phyloP scores from a whole-genome alignment of 2,797 vertebrate species.

The Oryzias sinensis region DNA sequence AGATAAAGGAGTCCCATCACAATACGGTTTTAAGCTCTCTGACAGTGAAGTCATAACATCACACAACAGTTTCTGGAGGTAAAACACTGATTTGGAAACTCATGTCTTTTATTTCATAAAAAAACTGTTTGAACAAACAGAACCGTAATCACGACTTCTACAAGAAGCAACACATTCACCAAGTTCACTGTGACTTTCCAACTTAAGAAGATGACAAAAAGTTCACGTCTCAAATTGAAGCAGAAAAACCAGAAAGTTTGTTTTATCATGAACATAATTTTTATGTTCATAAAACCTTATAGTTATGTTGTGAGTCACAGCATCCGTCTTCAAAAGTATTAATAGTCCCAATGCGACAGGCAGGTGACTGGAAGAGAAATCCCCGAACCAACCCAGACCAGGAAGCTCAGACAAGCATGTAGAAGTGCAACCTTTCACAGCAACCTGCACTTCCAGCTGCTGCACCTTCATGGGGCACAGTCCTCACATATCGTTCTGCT shows the following conservation, averaged over 20 bases:
- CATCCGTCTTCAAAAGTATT: slow-evolving; percentile 7
- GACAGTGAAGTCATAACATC: slow-evolving; percentile 19
- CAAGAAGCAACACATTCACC: slow-evolving; percentile 69
- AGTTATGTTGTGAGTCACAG: neutral
- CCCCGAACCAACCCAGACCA: slow-evolving; percentile 26
- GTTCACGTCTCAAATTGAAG: too few species aligned
- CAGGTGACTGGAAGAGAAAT: slow-evolving; percentile 9
- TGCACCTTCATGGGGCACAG: slow-evolving; percentile 54
- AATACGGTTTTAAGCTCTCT: slow-evolving; percentile 8
- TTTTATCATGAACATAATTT: too few species aligned
- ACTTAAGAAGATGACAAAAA: slow-evolving; percentile 15
- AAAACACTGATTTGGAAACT: slow-evolving; percentile 25
- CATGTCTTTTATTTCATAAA: slow-evolving; percentile 21
- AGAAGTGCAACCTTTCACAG: slow-evolving; percentile 47
- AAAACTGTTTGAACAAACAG: slow-evolving; percentile 74
- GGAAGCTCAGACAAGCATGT: slow-evolving; percentile 46
- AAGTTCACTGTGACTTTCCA: slow-evolving; percentile 20
- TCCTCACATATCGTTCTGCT: too few species aligned
- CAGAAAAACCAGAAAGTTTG: too few species aligned
- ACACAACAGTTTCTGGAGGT: slow-evolving; percentile 1
- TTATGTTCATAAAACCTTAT: too few species aligned
- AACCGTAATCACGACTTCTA: slow-evolving; percentile 68
- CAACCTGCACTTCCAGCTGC: slow-evolving; percentile 39
- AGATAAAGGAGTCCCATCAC: slow-evolving; percentile 30
- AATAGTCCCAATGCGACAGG: neutral